Base-by-base conservation (phyloP, 2,797 vertebrate genomes). In the Periophthalmus magnuspinnatus region DNA sequence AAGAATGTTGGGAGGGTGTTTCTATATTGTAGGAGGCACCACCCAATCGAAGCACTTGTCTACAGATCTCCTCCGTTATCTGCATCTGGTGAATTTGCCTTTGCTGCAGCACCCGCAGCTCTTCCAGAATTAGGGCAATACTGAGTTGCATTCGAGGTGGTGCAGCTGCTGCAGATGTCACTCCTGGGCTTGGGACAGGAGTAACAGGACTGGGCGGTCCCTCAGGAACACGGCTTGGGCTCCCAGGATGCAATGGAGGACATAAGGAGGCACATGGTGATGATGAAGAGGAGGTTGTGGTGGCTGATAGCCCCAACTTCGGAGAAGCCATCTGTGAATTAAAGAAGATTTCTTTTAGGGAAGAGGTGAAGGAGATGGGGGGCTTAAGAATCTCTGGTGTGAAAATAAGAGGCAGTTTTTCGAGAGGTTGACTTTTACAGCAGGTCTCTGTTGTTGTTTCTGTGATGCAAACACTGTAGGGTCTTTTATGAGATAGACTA, bases 41-140 rank as follows among this genome's bases (percentile, higher is more conserved):
- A 48, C 95, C 96, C 2, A 97, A 90, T 60, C 95, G 92, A 52
- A 97, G 85, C 38, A 97, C 95, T 83, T 97, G 96, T 63, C 95
- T 91, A 80, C 96, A 96, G 79, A 97, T 97, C 86, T 97, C 95
- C 74, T 97, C 95, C 0, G 95, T 96, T 92, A 97, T 96, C 86
- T 97, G 96, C 95, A 97, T 96, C 84, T 97, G 96, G 79, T 96
- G 95, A 72, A 97, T 96, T 86, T 97, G 96, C 59, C 95, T 90
- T 87, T 97, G 96, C 79, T 97, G 96, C 34, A 97, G 86, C 68
- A 96, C 94, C 17, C 95, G 89, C 14, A 97, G 93, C 84, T 97
- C 96, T 76, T 97, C 96, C 80, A 97, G 81, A 69, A 97, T 96
- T 54, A 97, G 89, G 2, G 95, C 95, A 41, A 97, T 96, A 86